Base-by-base conservation (phyloP, 2,888 invertebrate species). In the Sphaeridia pumilis region DNA sequence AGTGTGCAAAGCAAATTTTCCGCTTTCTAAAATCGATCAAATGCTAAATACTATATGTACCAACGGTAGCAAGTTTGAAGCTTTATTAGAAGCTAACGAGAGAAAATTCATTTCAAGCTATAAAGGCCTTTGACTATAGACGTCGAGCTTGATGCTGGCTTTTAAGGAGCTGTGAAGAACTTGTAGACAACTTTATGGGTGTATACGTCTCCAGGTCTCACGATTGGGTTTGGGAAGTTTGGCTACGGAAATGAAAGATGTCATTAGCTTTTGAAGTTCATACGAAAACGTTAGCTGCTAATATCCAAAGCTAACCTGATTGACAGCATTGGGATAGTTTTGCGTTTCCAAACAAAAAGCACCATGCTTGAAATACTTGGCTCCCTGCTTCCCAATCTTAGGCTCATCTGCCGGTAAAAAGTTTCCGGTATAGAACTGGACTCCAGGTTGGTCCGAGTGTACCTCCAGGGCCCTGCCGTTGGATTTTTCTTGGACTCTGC, bases 141-240 rank as follows among this genome's bases (percentile, higher is more conserved):
- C n/a, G n/a, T n/a, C n/a, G n/a, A n/a, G n/a, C n/a, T n/a, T n/a
- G n/a, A n/a, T n/a, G n/a, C n/a, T n/a, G n/a, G n/a, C n/a, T n/a
- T n/a, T n/a, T n/a, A n/a, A n/a, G 68, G 89, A 95, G 25, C 84
- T 86, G 22, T 98, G 97, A 70, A 89, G 87, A 83, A 89, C 72
- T 81, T 85, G 69, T 83, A 87, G 54, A 79, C 78, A 36, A 84
- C 81, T 56, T 73, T 76, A 65, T 87, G 86, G 22, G 74, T 70
- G 67, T 88, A 88, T 1, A 74, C 72, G 65, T 84, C 76, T 2
- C 82, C 83, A 12, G 87, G 87, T 65, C 79, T 76, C 43, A 87
- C 66, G 45, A 86, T 75, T 4, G 80, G 76, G 52, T 78, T 78
- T 2, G 88, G 88, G 64, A 88, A 89, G 65, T 82, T 81, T 63